Evolutionary conservation across 2,888 invertebrate genomes (phyloP).

Genomic region (Nymphalis polychloros): DNA sequence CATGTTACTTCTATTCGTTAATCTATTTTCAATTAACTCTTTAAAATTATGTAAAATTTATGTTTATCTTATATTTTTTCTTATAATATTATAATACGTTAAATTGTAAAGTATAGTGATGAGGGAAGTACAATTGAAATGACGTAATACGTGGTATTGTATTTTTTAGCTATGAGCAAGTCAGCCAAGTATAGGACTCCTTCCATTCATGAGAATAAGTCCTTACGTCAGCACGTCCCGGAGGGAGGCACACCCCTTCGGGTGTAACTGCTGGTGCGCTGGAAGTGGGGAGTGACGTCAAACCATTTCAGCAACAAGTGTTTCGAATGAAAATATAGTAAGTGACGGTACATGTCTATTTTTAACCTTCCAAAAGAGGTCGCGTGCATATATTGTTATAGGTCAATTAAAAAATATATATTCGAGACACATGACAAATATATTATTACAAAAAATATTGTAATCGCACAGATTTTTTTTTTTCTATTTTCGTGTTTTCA

Average conservation of each 20-base stretch:
- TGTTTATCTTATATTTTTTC: too few species aligned
- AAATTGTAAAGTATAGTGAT: neutral
- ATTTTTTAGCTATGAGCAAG: conserved; percentile 35
- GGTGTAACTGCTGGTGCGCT: conserved; percentile 46
- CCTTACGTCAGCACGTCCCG: conserved; percentile 70
- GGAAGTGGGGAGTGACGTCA: conserved; percentile 72
- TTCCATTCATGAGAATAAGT: conserved; percentile 75
- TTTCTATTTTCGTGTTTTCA: too few species aligned
- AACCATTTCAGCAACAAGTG: conserved; percentile 75
- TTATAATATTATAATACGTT: neutral
- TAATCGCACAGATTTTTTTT: too few species aligned
- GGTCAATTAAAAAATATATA: too few species aligned
- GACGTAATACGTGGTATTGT: conserved; percentile 37
- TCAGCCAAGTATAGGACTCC: conserved; percentile 53
- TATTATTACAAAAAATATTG: too few species aligned
- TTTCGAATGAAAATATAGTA: conserved; percentile 59
- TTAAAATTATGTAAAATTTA: neutral
- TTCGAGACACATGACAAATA: too few species aligned
- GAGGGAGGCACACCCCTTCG: conserved; percentile 58
- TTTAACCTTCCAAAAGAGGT: conserved; percentile 61
- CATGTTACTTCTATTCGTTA: conserved; percentile 9
- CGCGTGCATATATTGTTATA: neutral
- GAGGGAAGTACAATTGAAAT: conserved; percentile 21
- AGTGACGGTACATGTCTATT: conserved; percentile 63
- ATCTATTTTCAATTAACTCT: neutral